Conservation (phyloP, 2,888 invertebrate genomes). For the Latheticus oryzae region DNA sequence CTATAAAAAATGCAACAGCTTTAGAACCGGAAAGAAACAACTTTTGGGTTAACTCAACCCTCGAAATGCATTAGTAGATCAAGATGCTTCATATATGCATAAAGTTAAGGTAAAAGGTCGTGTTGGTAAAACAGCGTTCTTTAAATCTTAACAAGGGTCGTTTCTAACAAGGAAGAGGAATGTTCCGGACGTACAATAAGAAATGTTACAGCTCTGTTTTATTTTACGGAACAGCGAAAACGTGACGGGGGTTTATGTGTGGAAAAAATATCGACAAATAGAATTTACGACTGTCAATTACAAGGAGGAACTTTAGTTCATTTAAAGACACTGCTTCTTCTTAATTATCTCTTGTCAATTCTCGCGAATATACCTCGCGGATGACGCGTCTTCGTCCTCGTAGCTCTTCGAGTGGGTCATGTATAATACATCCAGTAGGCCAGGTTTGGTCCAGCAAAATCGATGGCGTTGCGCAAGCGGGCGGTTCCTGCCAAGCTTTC, state of each 20-base stretch:
- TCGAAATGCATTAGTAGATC: slow-evolving; percentile 16
- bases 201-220: slow-evolving; percentile 21
- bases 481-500: slow-evolving; percentile 52
- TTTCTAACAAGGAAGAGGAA: slow-evolving; percentile 11
- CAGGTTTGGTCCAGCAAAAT: slow-evolving; percentile 62
- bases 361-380: slow-evolving; percentile 10
- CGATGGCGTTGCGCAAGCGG: slow-evolving; percentile 61
- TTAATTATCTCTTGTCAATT: slow-evolving; percentile 22
- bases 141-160: slow-evolving; percentile 27
- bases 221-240: slow-evolving; percentile 19
- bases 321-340: too few species aligned
- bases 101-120: slow-evolving; percentile 16
- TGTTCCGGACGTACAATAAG: slow-evolving; percentile 18
- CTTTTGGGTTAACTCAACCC: too few species aligned
- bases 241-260: slow-evolving; percentile 22
- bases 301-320: too few species aligned
- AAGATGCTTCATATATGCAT: slow-evolving; percentile 12
- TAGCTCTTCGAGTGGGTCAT: slow-evolving; percentile 57
- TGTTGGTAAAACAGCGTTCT: slow-evolving; percentile 2
- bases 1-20: slow-evolving; percentile 6
- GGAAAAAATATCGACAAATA: too few species aligned
- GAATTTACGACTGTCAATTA: too few species aligned
- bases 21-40: background rate
- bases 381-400: slow-evolving; percentile 30
- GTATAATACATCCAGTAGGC: slow-evolving; percentile 63